These are phyloP conservation scores for Rana temporaria DNA, from an alignment of 2,113 vertebrate species.

Conservation along the genomic window DNA sequence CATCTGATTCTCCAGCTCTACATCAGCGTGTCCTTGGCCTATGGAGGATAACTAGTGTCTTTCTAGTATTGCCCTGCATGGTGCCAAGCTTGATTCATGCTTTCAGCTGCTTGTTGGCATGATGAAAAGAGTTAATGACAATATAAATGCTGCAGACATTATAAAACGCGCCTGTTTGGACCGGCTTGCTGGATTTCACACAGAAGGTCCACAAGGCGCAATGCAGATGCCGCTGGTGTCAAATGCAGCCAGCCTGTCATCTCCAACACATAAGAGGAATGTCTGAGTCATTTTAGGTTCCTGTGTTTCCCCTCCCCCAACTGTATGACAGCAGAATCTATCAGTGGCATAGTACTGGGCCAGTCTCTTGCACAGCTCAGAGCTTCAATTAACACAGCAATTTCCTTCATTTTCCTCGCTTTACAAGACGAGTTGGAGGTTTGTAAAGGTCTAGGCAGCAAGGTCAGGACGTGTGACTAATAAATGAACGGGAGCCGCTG, in stretches of 20 bases:
- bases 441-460: constrained; percentile 10
- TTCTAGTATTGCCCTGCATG: too few relatives aligned
- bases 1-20: too few relatives aligned
- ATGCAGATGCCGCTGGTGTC: constrained; percentile 22
- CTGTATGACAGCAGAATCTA: constrained; percentile 42
- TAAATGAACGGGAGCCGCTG: too few relatives aligned
- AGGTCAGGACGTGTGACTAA: constrained; percentile 3
- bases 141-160: too few relatives aligned
- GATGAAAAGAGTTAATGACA: too few relatives aligned
- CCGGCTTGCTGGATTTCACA: too few relatives aligned
- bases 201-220: constrained; percentile 1
- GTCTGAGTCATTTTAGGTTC: constrained; percentile 46
- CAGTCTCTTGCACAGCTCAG: not conserved
- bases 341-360: constrained; percentile 32
- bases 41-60: too few relatives aligned
- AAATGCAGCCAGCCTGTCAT: constrained; percentile 4
- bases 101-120: not conserved
- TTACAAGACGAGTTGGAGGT: not conserved
- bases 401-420: not conserved
- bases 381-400: constrained; percentile 4
- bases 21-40: too few relatives aligned
- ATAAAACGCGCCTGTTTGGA: too few relatives aligned
- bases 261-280: constrained; percentile 44
- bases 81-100: too few relatives aligned
- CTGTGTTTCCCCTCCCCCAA: constrained; percentile 30